phyloP scores from a whole-genome alignment of 2,797 vertebrate genomes.

The Natrix natrix region DNA sequence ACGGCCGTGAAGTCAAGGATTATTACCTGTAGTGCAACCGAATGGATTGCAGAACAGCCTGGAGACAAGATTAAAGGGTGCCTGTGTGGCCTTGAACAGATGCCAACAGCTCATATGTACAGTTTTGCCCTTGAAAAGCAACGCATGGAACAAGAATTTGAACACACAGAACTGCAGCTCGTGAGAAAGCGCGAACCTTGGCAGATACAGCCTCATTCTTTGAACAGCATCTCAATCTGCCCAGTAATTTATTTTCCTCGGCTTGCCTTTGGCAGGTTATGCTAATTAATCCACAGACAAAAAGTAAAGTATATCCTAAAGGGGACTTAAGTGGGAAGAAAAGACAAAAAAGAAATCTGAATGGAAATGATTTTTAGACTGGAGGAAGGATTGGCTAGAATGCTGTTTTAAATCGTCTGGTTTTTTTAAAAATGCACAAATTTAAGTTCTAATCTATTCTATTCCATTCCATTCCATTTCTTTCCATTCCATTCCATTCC shows the following conservation, averaged over 20 bases:
- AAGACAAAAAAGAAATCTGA: background rate
- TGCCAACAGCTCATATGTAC: background rate
- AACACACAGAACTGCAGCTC: background rate
- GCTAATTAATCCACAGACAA: background rate
- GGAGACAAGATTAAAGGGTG: background rate
- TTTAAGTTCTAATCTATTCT: background rate
- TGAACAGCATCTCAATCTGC: background rate
- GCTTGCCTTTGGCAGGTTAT: background rate
- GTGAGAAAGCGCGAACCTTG: background rate
- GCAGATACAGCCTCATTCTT: background rate
- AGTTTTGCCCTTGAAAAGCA: background rate
- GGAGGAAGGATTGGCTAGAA: background rate
- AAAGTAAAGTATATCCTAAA: background rate
- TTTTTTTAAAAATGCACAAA: background rate
- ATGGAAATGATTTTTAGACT: background rate
- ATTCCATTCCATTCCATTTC: too few species aligned
- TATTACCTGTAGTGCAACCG: background rate
- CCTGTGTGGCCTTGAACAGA: background rate
- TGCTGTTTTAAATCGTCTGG: background rate
- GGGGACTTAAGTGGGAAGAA: background rate
- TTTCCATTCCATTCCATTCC: too few species aligned
- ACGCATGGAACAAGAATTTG: background rate
- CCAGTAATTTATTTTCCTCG: background rate
- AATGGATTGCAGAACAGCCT: background rate
- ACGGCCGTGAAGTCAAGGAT: background rate